Base-by-base conservation (phyloP, 2,113 vertebrate genomes). In the Gopherus evgoodei region DNA sequence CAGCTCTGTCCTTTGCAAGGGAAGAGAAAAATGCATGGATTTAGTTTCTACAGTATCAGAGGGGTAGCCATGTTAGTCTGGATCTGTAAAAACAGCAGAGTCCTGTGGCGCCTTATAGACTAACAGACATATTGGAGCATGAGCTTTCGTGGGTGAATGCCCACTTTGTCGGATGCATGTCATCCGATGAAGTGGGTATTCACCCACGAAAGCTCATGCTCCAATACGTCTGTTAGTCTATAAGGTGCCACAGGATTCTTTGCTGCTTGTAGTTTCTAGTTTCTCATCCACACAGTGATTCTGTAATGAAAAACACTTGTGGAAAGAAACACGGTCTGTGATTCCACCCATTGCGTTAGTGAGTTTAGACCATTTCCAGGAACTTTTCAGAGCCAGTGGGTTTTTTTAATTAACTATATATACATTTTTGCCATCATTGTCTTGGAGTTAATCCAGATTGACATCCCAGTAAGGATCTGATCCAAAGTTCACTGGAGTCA, bases 381-480 rank as follows among this genome's bases (percentile, higher is more conserved):
- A 84, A 50, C 12, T 84, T 59, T 84, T 50, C 49, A 76, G 31
- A 16, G 19, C 29, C 65, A 95, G 42, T 29, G 38, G 24, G 82
- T 84, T 22, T 38, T 38, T 86, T 88, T 87, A 47, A 56, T 52
- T 79, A 2, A 24, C 38, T 80, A 11, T 38, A 42, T 80, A 24
- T 88, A 38, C 50, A 38, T 87, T 78, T 88, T 81, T 87, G 82
- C 17, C 49, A 47, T 27, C 25, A 59, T 29, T 44, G 2, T 5
- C 50, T 93, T 94, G 90, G 56, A 93, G 59, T 87, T 56, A 75
- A 44, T 92, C 80, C 86, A 89, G 8, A 5, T 88, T 93, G 56
- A 12, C 87, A 87, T 89, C 88, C 76, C 21, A 16, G 59, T 62
- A 54, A 0, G 0, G 69, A 75, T 19, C 24, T 44, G 72, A 42